phyloP scores from a whole-genome alignment of 2,888 invertebrate species.

The Alentia gelatinosa region DNA sequence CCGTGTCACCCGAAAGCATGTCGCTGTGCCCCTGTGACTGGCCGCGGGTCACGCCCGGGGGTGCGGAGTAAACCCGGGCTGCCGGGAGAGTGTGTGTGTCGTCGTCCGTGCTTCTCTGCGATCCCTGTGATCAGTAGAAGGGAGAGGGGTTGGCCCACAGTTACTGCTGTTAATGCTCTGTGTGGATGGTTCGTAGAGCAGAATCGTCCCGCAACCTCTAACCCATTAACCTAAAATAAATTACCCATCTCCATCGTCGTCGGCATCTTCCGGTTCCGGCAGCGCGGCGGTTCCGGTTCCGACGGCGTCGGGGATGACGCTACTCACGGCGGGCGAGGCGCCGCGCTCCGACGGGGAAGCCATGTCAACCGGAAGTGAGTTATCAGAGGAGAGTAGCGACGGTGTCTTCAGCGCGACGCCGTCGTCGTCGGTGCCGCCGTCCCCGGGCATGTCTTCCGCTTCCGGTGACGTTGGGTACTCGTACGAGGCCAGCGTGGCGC shows the following conservation, averaged over 20 bases:
- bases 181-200: too few species aligned
- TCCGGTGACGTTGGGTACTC: not conserved
- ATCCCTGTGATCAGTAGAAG: too few species aligned
- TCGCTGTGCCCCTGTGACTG: not conserved
- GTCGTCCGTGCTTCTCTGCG: too few species aligned
- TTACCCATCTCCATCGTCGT: not conserved
- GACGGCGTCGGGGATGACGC: constrained; percentile 16
- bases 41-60: not conserved
- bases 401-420: not conserved
- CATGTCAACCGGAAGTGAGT: constrained; percentile 36
- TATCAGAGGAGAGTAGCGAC: constrained; percentile 23
- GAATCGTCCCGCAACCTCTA: not conserved
- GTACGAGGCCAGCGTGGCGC: not conserved
- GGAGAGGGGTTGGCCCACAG: too few species aligned
- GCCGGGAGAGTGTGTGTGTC: too few species aligned
- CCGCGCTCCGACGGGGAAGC: constrained; percentile 32
- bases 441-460: not conserved
- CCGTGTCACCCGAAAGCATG: not conserved
- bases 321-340: constrained; percentile 13
- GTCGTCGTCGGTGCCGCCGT: not conserved
- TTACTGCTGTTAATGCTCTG: too few species aligned
- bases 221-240: not conserved
- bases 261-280: not conserved
- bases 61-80: too few species aligned
- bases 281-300: not conserved